A percentile compares a stretch with the other conserved stretches of the same genome.
Conservation (phyloP, 2,113 vertebrate genomes). For the Leucopternis melanops region DNA sequence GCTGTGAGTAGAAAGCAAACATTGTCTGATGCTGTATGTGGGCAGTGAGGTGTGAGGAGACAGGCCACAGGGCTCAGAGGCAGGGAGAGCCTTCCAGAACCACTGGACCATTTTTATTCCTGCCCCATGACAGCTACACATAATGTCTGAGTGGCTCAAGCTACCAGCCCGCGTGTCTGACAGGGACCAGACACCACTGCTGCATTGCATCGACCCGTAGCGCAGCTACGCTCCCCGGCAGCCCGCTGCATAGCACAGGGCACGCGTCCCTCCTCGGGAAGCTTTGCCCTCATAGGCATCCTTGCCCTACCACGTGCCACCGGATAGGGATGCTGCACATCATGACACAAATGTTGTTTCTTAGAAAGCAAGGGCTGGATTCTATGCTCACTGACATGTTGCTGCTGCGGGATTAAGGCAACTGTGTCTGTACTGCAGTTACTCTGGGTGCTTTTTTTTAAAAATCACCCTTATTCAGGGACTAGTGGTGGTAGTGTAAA, state of each 20-base stretch:
- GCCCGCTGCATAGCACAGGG: neutral
- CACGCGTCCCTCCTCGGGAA: rapidly evolving
- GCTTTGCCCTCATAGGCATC: neutral
- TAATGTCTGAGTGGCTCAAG: neutral
- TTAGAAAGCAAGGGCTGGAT: neutral
- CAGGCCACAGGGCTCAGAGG: neutral
- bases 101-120: neutral
- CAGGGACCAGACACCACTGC: neutral
- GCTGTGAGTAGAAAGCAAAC: neutral
- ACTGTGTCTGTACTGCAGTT: neutral
- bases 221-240: neutral
- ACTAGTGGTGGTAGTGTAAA: neutral
- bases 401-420: neutral
- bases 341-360: neutral
- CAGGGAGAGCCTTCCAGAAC: neutral
- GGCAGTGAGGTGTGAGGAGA: neutral
- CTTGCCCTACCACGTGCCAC: neutral
- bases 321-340: neutral
- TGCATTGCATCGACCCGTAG: neutral
- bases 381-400: neutral
- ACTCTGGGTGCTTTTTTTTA: neutral
- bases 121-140: neutral
- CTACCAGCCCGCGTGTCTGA: neutral
- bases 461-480: neutral
- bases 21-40: neutral